Percentiles rank a stretch among this genome's conserved stretches.
phyloP scores from a whole-genome alignment of 2,888 invertebrate genomes.

The Dichetophora obliterata region DNA sequence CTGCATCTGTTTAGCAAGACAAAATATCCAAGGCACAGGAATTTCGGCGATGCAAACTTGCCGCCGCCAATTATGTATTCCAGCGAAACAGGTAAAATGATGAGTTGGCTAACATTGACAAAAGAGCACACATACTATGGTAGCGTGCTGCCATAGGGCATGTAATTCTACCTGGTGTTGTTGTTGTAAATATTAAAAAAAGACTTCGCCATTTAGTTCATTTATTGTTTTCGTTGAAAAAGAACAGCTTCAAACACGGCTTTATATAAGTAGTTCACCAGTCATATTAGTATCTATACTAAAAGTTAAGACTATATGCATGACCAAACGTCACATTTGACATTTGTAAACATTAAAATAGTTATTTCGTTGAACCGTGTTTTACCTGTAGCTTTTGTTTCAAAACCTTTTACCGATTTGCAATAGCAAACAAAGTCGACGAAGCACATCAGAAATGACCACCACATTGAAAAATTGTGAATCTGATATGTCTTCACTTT shows the following conservation, averaged over 20 bases:
- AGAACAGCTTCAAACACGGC: too few species aligned
- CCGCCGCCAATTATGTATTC: slow-evolving; percentile 88
- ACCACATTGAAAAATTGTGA: slow-evolving; percentile 42
- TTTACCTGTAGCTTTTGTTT: too few species aligned
- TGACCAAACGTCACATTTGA: too few species aligned
- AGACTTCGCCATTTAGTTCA: neutral
- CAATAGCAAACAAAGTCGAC: too few species aligned
- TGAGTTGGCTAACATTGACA: neutral
- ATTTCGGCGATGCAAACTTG: slow-evolving; percentile 86
- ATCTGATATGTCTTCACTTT: slow-evolving; percentile 60
- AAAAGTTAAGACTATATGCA: too few species aligned
- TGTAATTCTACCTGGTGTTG: neutral
- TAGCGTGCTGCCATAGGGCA: neutral
- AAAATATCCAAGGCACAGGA: slow-evolving; percentile 77
- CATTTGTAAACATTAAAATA: too few species aligned
- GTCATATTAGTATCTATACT: too few species aligned
- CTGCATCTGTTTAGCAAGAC: slow-evolving; percentile 82
- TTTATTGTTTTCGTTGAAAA: too few species aligned
- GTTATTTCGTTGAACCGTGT: too few species aligned
- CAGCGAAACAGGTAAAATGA: slow-evolving; percentile 81
- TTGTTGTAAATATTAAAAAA: neutral
- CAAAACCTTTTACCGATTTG: too few species aligned
- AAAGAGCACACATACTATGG: neutral
- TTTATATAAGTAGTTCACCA: too few species aligned
- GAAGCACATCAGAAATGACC: neutral